These are phyloP conservation scores for Ophthalmolycus amberensis DNA, from an alignment of 2,113 vertebrate genomes.

Conservation along the genomic window DNA sequence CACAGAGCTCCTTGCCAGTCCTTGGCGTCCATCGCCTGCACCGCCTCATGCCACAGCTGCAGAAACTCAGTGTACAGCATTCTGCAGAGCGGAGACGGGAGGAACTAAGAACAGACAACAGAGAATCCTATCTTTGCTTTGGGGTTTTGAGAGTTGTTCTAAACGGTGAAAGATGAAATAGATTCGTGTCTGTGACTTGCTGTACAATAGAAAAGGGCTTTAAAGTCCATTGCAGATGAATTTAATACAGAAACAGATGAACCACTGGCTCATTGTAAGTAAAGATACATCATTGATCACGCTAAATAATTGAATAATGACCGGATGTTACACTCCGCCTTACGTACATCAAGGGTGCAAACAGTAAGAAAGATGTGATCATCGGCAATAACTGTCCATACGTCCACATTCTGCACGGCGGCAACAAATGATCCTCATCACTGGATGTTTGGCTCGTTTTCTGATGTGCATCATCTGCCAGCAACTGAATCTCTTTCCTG, in stretches of 20 bases:
- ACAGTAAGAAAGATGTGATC: background rate
- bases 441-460: no score
- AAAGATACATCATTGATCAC: background rate
- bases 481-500: background rate
- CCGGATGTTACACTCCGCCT: background rate
- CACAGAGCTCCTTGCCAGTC: constrained; percentile 85
- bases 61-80: constrained; percentile 89
- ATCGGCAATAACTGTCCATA: background rate
- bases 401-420: background rate
- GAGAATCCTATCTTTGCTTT: background rate
- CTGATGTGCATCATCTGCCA: background rate
- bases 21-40: constrained; percentile 79
- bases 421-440: background rate
- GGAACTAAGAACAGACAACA: background rate
- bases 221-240: background rate
- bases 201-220: background rate
- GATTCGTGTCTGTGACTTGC: background rate
- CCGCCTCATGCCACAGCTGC: constrained; percentile 85
- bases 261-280: background rate
- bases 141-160: background rate
- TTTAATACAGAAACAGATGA: background rate
- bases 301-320: background rate
- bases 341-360: background rate
- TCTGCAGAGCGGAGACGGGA: background rate
- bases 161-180: background rate